Conservation (phyloP, 53 echinoderm and acorn worm genomes). For the Arbacia lixula region DNA sequence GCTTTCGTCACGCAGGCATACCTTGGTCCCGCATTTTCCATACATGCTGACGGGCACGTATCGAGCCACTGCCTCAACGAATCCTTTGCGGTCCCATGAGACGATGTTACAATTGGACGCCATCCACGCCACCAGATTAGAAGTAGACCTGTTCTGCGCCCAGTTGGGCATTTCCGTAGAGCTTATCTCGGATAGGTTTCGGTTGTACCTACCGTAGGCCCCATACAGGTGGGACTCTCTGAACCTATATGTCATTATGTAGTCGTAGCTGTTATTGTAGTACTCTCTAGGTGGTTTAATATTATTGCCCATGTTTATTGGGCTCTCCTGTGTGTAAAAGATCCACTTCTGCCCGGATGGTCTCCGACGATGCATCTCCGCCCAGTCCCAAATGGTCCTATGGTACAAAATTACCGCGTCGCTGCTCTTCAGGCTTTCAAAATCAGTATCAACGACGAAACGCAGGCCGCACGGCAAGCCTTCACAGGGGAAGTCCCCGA, state of each 20-base stretch:
- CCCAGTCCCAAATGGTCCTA: constrained; percentile 28
- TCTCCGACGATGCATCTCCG: constrained; percentile 17
- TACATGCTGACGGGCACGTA: constrained; percentile 34
- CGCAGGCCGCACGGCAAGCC: constrained; percentile 24
- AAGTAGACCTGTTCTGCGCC: constrained; percentile 18
- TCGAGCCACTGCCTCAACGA: constrained; percentile 10
- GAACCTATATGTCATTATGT: constrained; percentile 45
- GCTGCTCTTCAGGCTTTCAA: constrained; percentile 5
- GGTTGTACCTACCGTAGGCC: constrained; percentile 32
- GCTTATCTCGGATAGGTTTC: neutral
- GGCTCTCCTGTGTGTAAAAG: constrained; percentile 48
- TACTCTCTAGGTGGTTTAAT: constrained; percentile 15
- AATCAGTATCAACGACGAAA: constrained; percentile 5
- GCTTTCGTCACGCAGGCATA: constrained; percentile 1
- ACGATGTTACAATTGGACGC: constrained; percentile 39
- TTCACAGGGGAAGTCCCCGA: constrained; percentile 10
- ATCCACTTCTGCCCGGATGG: constrained; percentile 53
- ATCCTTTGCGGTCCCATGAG: constrained; percentile 33
- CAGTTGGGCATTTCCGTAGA: constrained; percentile 6
- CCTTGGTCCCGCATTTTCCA: constrained; percentile 34
- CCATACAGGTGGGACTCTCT: constrained; percentile 18
- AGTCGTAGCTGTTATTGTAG: constrained; percentile 37
- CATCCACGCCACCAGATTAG: constrained; percentile 19
- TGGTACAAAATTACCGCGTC: constrained; percentile 41
- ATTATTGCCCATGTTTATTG: constrained; percentile 10